These are phyloP conservation scores for Centroberyx gerrardi DNA, from an alignment of 2,797 vertebrate genomes.

Conservation along the genomic window DNA sequence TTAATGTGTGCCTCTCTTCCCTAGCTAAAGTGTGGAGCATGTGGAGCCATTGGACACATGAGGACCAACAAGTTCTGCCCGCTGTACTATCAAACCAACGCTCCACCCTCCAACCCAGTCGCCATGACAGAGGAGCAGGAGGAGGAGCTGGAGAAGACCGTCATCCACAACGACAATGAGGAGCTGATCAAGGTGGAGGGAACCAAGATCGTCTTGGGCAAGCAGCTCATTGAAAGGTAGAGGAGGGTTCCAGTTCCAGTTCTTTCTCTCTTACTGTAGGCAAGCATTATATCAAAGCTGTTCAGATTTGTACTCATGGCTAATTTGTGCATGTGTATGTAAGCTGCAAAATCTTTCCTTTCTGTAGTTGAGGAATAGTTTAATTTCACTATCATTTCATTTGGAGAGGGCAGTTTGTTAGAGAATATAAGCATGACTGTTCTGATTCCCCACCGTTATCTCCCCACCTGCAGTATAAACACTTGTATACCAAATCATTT, in stretches of 20 bases:
- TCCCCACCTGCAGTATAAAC: no score
- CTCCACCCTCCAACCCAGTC: constrained; percentile 98
- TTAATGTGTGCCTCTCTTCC: constrained; percentile 70
- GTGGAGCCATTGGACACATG: constrained; percentile 99
- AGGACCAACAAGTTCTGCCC: constrained; percentile 99
- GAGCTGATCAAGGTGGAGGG: constrained; percentile 99
- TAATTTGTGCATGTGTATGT: not conserved
- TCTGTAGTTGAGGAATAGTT: no score
- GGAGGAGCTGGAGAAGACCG: constrained; percentile 97
- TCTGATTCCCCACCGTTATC: no score
- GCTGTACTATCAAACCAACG: constrained; percentile 98
- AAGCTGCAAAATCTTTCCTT: no score
- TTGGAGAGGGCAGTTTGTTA: no score
- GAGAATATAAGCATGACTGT: no score
- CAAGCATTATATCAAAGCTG: not conserved
- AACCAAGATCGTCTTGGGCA: constrained; percentile 98
- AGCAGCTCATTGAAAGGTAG: constrained; percentile 98
- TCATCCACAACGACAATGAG: constrained; percentile 98
- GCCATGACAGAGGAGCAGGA: constrained; percentile 99
- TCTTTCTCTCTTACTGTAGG: not conserved
- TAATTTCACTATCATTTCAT: no score
- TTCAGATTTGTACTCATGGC: not conserved
- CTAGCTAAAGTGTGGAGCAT: constrained; percentile 98
- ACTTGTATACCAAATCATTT: no score
- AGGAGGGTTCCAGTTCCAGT: not conserved